These are phyloP conservation scores for Synanthedon andrenaeformis DNA, from an alignment of 2,888 invertebrate species.

Conservation along the genomic window DNA sequence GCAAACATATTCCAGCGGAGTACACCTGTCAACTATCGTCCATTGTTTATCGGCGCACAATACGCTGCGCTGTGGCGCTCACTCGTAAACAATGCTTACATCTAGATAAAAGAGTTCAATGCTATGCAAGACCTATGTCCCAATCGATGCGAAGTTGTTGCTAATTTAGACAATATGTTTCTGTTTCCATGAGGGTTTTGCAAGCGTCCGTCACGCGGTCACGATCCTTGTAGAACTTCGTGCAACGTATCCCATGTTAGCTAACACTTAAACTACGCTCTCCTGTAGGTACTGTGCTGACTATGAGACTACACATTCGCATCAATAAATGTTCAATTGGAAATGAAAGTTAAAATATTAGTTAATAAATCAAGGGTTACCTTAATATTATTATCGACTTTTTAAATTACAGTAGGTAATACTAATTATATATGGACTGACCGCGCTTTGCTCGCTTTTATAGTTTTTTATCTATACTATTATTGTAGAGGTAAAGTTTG, in stretches of 20 bases:
- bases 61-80: not conserved
- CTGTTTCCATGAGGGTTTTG: conserved; percentile 42
- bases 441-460: too few species aligned
- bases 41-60: not conserved
- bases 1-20: too few species aligned
- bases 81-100: not conserved
- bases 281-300: conserved; percentile 1
- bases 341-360: not conserved
- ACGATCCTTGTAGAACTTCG: conserved; percentile 42
- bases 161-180: conserved; percentile 39
- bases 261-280: conserved; percentile 17
- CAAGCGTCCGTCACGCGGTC: conserved; percentile 51
- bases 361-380: too few species aligned
- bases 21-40: not conserved
- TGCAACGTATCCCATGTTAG: conserved; percentile 28
- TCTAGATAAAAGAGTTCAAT: not conserved
- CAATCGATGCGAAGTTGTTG: conserved; percentile 49
- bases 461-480: too few species aligned
- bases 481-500: too few species aligned
- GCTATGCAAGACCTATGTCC: conserved; percentile 20
- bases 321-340: not conserved
- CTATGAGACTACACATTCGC: not conserved
- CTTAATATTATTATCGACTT: too few species aligned
- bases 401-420: too few species aligned
- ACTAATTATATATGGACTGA: too few species aligned